A percentile compares a stretch with the other conserved stretches of the same genome.
Conservation (phyloP, 1,140 invertebrate species). For the Cecropterus lyciades region DNA sequence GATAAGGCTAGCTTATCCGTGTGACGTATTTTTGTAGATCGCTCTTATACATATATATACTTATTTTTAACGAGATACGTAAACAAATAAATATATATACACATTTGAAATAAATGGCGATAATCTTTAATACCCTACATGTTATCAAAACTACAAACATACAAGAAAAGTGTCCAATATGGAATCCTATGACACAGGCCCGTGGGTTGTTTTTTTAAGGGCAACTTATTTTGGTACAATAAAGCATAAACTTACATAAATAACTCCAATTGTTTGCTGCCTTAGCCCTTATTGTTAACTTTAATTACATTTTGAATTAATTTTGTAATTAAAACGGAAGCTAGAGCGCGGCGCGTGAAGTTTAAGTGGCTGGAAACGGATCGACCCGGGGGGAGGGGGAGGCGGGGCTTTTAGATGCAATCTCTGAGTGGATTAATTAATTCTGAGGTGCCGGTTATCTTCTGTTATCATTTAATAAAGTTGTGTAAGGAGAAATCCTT, state of each 20-base stretch:
- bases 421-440: conserved; percentile 84
- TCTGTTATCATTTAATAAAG: conserved; percentile 82
- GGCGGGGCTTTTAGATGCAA: conserved; percentile 80
- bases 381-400: conserved; percentile 68
- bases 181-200: background rate
- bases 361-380: conserved; percentile 84
- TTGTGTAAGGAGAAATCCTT: conserved; percentile 67
- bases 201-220: conserved; percentile 21
- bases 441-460: conserved; percentile 82
- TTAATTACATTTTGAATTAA: conserved; percentile 85
- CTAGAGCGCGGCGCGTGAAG: conserved; percentile 81
- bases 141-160: conserved; percentile 15
- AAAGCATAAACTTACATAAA: conserved; percentile 83
- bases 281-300: conserved; percentile 78
- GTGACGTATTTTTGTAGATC: no score
- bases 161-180: conserved; percentile 10
- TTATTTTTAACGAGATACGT: no score
- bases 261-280: conserved; percentile 83
- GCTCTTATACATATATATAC: no score
- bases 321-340: conserved; percentile 85
- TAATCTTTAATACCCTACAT: conserved; percentile 8
- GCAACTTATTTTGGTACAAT: conserved; percentile 40
- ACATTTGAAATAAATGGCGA: background rate
- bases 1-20: no score
- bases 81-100: background rate